These are phyloP conservation scores for Acronicta alni DNA, from an alignment of 2,888 invertebrate genomes.

Conservation along the genomic window DNA sequence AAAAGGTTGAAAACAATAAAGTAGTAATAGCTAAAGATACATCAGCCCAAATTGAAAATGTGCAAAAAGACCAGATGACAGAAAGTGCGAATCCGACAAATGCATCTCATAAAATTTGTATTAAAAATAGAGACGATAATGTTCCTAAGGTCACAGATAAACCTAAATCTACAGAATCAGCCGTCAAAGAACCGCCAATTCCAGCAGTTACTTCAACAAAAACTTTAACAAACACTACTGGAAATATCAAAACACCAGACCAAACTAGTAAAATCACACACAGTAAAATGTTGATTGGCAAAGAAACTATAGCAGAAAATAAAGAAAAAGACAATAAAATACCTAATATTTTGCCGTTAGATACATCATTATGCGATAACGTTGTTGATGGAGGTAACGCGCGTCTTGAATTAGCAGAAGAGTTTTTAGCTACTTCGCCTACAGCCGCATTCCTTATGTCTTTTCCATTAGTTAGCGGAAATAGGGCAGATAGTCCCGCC, in stretches of 20 bases:
- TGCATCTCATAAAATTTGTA: constrained; percentile 37
- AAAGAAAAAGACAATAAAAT: constrained; percentile 80
- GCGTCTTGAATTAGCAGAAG: constrained; percentile 88
- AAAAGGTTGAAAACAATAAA: constrained; percentile 21
- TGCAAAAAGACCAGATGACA: constrained; percentile 31
- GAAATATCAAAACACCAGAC: constrained; percentile 43
- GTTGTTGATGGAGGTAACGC: constrained; percentile 87
- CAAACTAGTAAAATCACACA: constrained; percentile 52
- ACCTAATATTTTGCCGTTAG: constrained; percentile 72
- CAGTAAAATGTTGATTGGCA: constrained; percentile 56
- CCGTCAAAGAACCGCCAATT: constrained; percentile 21
- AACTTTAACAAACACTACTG: constrained; percentile 37
- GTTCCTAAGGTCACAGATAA: constrained; percentile 32
- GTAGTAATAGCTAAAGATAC: constrained; percentile 3
- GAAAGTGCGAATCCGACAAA: constrained; percentile 34
- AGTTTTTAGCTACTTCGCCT: constrained; percentile 90
- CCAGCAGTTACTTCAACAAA: constrained; percentile 20
- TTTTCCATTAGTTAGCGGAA: constrained; percentile 92
- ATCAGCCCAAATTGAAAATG: constrained; percentile 5
- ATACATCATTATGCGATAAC: constrained; percentile 80
- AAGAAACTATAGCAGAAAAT: constrained; percentile 59
- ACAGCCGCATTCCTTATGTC: constrained; percentile 94
- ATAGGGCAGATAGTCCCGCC: constrained; percentile 85
- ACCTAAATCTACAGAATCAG: constrained; percentile 29
- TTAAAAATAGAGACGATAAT: constrained; percentile 36